phyloP scores from a whole-genome alignment of 2,888 invertebrate genomes.

The Leistus spinibarbis region DNA sequence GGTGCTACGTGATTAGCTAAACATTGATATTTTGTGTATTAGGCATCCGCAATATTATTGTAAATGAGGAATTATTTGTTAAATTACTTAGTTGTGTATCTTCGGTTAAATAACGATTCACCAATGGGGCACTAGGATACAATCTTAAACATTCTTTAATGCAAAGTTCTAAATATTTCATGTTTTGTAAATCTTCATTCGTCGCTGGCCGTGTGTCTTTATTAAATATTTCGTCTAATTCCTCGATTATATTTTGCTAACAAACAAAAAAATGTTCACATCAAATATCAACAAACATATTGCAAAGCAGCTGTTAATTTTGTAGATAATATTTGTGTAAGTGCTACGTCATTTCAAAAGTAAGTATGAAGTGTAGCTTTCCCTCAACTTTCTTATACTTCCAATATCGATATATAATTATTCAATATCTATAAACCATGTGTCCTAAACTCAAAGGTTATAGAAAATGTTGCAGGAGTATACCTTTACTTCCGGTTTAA shows the following conservation, averaged over 20 bases:
- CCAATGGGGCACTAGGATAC: conserved; percentile 70
- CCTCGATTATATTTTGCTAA: conserved; percentile 56
- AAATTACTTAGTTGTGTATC: conserved; percentile 50
- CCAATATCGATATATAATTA: no score
- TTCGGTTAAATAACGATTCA: conserved; percentile 62
- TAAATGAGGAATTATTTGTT: not conserved
- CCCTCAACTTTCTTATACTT: no score
- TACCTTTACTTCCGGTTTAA: no score
- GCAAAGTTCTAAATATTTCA: conserved; percentile 69
- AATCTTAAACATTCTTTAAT: conserved; percentile 69
- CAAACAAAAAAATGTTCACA: not conserved
- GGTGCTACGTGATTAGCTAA: conserved; percentile 54
- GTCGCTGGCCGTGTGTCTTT: conserved; percentile 58
- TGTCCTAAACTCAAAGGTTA: no score
- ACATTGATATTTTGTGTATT: not conserved
- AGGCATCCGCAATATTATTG: not conserved
- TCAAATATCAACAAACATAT: not conserved
- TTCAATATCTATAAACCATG: no score
- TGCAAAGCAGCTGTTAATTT: not conserved
- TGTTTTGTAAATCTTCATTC: conserved; percentile 63
- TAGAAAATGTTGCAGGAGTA: no score
- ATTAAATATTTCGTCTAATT: conserved; percentile 58
- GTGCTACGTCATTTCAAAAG: not conserved
- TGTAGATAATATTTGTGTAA: not conserved
- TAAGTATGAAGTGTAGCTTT: no score